Evolutionary conservation across 2,797 vertebrate genomes (phyloP), one percentile per base, ranked within the genome.

Genomic region (Huso huso): DNA sequence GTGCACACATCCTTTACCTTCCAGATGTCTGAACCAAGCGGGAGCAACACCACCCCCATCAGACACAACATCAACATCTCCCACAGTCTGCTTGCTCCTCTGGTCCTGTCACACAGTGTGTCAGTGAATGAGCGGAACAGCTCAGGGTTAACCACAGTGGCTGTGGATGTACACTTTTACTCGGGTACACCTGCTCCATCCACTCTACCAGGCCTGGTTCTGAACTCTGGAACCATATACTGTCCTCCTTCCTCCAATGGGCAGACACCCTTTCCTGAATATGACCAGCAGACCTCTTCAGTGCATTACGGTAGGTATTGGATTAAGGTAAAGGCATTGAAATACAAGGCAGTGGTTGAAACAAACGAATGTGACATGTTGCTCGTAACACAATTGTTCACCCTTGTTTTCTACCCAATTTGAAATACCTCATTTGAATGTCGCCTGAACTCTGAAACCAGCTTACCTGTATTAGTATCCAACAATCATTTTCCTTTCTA

Each of bases 91-190:
- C 23, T 72, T 69, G 68, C 82, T 6, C 86, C 89, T 1, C 75
- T 89, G 68, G 74, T 86, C 60, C 76, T 90, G 57, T 87, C 87
- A 0, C 85, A 87, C 72, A 83, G 84, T 0, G 70, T 88, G 58
- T 88, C 89, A 8, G 1, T 88, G 71, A 1, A 48, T 8, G 64
- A n/a, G 6, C 7, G 53, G 6, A 6, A 48, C 1, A 7, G 37
- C 5, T 10, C 58, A 4, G 89, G 86, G 18, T 78, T 79, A 58
- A 86, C 85, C 6, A 86, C 85, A 0, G 84, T 90, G 1, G 83
- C 87, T 2, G 87, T 91, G 15, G 86, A 91, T 9, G 85, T 91
- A 68, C 86, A 86, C 70, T 82, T 89, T 66, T 84, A 83, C 76
- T 83, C 89, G 15, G 69, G 77, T 8, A 64, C 70, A 69, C 63